Conservation (phyloP, 2,888 invertebrate species). For the Amiota communis region DNA sequence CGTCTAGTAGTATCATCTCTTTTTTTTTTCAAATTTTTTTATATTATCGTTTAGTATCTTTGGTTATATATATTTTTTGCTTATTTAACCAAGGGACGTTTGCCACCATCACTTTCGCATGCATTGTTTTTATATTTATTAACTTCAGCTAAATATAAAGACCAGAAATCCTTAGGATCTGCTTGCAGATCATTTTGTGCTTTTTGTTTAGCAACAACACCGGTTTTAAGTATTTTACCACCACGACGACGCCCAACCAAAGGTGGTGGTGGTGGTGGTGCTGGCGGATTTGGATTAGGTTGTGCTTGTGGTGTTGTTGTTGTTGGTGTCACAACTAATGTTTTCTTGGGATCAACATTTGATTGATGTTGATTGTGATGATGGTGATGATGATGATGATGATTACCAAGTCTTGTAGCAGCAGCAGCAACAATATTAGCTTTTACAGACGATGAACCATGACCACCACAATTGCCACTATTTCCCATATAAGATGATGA, state of each 20-base stretch:
- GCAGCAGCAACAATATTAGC: conserved; percentile 41
- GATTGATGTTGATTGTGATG: background rate
- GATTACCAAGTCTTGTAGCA: background rate
- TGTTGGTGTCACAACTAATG: no score
- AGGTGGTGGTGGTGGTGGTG: conserved; percentile 73
- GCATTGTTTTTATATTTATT: conserved; percentile 93
- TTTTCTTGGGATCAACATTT: background rate
- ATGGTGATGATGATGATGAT: no score
- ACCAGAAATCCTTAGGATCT: conserved; percentile 90
- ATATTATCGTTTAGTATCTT: background rate
- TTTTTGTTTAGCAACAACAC: conserved; percentile 89
- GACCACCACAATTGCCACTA: no score
- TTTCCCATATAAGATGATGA: no score
- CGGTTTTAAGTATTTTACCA: conserved; percentile 90
- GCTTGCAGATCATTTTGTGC: conserved; percentile 75
- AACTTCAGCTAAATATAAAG: conserved; percentile 93
- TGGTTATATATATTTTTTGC: background rate
- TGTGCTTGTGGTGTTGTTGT: conserved; percentile 50
- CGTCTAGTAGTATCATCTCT: no score
- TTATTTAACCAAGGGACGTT: conserved; percentile 91
- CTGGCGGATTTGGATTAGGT: conserved; percentile 36
- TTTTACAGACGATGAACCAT: no score
- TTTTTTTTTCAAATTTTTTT: no score
- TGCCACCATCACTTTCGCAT: conserved; percentile 93
- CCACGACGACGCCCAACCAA: conserved; percentile 88